Conservation (phyloP, 1,140 invertebrate species). For the Drosophila pectinifera region DNA sequence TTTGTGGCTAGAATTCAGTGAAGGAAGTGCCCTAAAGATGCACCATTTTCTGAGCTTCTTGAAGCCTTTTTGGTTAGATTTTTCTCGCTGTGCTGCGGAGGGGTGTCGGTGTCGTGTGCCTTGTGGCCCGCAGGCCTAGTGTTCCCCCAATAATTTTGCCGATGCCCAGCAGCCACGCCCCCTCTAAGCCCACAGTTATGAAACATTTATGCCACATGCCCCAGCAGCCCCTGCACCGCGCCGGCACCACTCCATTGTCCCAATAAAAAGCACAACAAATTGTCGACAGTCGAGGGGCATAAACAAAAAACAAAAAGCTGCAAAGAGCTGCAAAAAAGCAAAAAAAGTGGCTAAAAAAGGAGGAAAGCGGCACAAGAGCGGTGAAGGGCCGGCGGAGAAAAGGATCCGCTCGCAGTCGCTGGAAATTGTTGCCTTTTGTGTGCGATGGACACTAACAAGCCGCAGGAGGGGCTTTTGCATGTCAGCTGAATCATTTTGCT, state of each 20-base stretch:
- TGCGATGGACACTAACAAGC: conserved; percentile 53
- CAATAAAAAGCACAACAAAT: conserved; percentile 80
- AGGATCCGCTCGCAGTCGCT: conserved; percentile 22
- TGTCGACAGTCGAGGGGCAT: conserved; percentile 59
- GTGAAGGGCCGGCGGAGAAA: conserved; percentile 10
- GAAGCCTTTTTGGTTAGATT: neutral
- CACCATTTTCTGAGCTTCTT: no score
- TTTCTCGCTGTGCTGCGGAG: conserved; percentile 2
- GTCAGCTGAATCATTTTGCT: conserved; percentile 43
- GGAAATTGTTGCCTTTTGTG: conserved; percentile 64
- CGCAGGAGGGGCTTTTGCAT: conserved; percentile 42
- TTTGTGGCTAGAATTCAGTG: neutral
- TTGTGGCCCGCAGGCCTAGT: conserved; percentile 44
- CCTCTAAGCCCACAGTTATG: conserved; percentile 59
- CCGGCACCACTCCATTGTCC: conserved; percentile 30
- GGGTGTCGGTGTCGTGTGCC: neutral
- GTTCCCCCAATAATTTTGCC: conserved; percentile 59
- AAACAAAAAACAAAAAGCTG: conserved; percentile 27
- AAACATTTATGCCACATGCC: conserved; percentile 67
- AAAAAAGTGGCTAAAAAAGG: conserved; percentile 5
- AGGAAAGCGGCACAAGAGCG: conserved; percentile 1
- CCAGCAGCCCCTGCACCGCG: neutral
- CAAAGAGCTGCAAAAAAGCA: conserved; percentile 8
- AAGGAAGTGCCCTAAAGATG: neutral
- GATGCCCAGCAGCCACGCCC: conserved; percentile 44